Evolutionary conservation across 2,797 vertebrate genomes (phyloP), one percentile per base, ranked within the genome.

Genomic region (Scarus forsteni): DNA sequence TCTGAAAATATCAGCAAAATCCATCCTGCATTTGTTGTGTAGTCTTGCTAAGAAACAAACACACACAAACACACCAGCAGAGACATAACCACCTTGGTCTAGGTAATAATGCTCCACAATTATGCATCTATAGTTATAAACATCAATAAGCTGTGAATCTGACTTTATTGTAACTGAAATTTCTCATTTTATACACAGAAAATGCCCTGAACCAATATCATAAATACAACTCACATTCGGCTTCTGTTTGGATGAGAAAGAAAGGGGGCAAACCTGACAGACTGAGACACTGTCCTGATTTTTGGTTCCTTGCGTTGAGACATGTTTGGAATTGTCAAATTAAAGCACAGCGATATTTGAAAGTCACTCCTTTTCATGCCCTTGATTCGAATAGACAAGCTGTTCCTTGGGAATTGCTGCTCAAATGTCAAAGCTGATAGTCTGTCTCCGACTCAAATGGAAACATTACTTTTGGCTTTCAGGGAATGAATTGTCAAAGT

Each of bases 361-460:
- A 85, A 88, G 73, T 72, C 72, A 52, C 42, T 69, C 45, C 46
- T 64, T 84, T 88, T 85, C 70, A 70, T 74, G 35, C 54, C 62
- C 67, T 60, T 80, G 83, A 90, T 81, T 64, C 5, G 12, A 81
- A 74, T 65, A 89, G 90, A 88, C 89, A 86, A 85, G 81, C 66
- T 73, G 73, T 57, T 90, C 77, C 78, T 68, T 75, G 66, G 76
- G 66, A 87, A 86, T 80, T 73, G 55, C 66, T 49, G 56, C 85
- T 84, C 70, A 84, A 84, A 81, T 85, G 86, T 89, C 88, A 89
- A 82, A 84, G 72, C 79, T 75, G 64, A 83, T 87, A 66, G 69
- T 84, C 65, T 85, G 73, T 77, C 69, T 70, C 77, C 38, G 15
- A 72, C 86, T 74, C 65, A 79, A 91, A 88, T 75, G 77, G 75